Base-by-base conservation (phyloP, 2,113 vertebrate species). In the Rhabdomys dilectus region DNA sequence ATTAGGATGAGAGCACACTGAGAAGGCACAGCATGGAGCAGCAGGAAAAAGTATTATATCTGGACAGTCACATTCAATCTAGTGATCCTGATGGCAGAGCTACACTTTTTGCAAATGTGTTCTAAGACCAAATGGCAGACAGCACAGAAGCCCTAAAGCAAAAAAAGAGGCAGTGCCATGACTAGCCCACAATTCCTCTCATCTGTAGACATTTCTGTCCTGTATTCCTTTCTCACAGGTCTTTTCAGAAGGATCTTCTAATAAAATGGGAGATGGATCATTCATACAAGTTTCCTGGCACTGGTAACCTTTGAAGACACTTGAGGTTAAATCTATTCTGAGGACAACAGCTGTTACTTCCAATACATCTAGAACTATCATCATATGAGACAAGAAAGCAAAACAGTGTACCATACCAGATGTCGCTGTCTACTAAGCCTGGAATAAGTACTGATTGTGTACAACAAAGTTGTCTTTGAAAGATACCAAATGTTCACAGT, bases 151-250 rank as follows among this genome's bases (percentile, higher is more conserved):
- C 48, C 51, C 75, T n/a, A 88, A 88, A 92, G 62, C 51, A 86
- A 96, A 93, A 72, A 39, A 88, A 81, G 58, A 84, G 53, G 75
- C 77, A 36, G 76, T 86, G n/a, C 31, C 34, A 56, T 24, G 42
- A 42, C 73, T 68, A 94, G 26, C 42, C 76, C 91, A 82, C 60
- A 86, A 73, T 17, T 26, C 45, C 29, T 76, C 72, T 86, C 75
- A 66, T 76, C 70, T 66, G 66, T 1, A 81, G n/a, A 56, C 34
- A 77, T 86, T 88, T 56, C 81, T 94, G 92, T 88, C 45, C 76
- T 91, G 51, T 84, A 86, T 73, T 85, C 22, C 10, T 73, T 89
- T 95, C 89, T 94, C 81, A 72, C 90, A 95, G 88, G 29, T 72
- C 77, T 90, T 80, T 78, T 53, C 62, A 96, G 45, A 82, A 81